Percentiles rank a stretch among this genome's conserved stretches.
phyloP scores from a whole-genome alignment of 2,888 invertebrate genomes.

The Allygus modestus region DNA sequence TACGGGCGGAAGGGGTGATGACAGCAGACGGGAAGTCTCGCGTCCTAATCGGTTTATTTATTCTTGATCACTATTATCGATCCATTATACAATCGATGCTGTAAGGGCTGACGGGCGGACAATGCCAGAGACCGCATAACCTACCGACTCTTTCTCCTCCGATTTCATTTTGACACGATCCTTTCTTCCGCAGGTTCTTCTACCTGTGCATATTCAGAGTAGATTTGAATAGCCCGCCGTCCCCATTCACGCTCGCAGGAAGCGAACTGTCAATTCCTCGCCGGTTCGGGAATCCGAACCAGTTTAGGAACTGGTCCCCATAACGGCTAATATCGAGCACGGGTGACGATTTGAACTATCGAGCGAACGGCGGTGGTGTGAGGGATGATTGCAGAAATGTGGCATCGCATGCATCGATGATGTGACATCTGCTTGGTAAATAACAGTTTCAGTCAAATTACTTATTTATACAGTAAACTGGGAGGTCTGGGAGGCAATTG shows the following conservation, averaged over 20 bases:
- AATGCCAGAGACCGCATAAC: conserved; percentile 53
- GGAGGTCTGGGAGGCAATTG: too few relatives aligned
- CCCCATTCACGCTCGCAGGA: conserved; percentile 52
- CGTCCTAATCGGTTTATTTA: conserved; percentile 57
- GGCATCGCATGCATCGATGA: too few relatives aligned
- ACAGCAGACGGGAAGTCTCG: conserved; percentile 57
- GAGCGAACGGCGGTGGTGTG: background rate
- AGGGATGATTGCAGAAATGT: too few relatives aligned
- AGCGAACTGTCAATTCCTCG: conserved; percentile 51
- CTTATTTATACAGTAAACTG: too few relatives aligned
- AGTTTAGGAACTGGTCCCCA: conserved; percentile 52
- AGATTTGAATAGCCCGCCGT: conserved; percentile 59
- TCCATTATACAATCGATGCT: conserved; percentile 57
- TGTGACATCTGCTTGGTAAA: too few relatives aligned
- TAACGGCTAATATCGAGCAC: conserved; percentile 52
- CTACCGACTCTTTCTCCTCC: conserved; percentile 56
- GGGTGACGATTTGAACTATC: background rate
- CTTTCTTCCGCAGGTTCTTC: conserved; percentile 61
- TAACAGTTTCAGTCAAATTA: too few relatives aligned
- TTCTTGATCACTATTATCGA: conserved; percentile 57
- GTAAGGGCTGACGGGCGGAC: conserved; percentile 46
- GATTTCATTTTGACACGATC: conserved; percentile 51
- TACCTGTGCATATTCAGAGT: conserved; percentile 62
- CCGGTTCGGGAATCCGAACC: conserved; percentile 44
- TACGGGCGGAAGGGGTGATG: conserved; percentile 40